A percentile compares a stretch with the other conserved stretches of the same genome.
These are phyloP conservation scores for Sipha maydis DNA, from an alignment of 2,888 invertebrate genomes.

Conservation along the genomic window DNA sequence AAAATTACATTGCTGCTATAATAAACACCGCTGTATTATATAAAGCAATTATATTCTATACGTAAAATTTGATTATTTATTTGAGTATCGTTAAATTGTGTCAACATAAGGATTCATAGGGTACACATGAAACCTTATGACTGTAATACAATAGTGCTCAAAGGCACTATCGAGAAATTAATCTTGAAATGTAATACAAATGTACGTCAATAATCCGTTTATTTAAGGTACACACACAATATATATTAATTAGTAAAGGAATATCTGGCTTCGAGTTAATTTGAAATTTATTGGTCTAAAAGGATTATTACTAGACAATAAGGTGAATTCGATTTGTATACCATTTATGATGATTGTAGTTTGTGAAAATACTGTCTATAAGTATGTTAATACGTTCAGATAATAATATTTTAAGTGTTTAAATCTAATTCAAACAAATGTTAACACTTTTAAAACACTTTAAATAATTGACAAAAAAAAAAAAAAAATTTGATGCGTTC, in stretches of 20 bases:
- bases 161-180: not conserved
- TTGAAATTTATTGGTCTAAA: constrained; percentile 14
- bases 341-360: not conserved
- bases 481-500: not conserved
- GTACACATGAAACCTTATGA: not conserved
- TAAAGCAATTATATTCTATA: not conserved
- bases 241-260: constrained; percentile 2
- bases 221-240: constrained; percentile 11
- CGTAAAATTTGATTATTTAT: not conserved
- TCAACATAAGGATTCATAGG: not conserved
- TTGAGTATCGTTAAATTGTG: constrained; percentile 5
- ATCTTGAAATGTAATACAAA: not conserved
- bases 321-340: not conserved
- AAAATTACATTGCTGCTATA: not conserved
- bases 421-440: too few species aligned
- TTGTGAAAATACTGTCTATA: not conserved
- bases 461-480: constrained; percentile 13
- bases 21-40: not conserved
- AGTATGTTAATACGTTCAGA: not conserved
- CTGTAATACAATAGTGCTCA: not conserved
- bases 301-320: not conserved
- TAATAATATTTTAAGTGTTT: too few species aligned
- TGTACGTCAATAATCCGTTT: not conserved
- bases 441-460: not conserved
- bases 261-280: not conserved